Percentiles rank a stretch among this genome's conserved stretches.
Conservation (phyloP, 2,113 vertebrate species). For the Blennius ocellaris region DNA sequence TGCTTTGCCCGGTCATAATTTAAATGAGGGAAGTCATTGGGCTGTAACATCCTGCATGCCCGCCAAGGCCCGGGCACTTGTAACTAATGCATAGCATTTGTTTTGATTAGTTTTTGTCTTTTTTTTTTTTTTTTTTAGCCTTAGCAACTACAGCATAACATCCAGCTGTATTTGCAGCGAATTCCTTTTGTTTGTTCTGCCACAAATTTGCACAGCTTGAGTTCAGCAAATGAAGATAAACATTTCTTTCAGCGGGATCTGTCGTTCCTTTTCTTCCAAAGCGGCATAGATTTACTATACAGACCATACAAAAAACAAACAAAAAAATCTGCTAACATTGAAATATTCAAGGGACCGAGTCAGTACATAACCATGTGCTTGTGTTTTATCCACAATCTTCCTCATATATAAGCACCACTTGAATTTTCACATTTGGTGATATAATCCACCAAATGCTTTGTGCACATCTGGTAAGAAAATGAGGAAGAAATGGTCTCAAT, state of each 20-base stretch:
- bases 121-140: neutral
- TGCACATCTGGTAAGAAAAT: constrained; percentile 27
- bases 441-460: constrained; percentile 13
- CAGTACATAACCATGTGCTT: constrained; percentile 2
- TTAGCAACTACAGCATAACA: constrained; percentile 3
- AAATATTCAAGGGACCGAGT: constrained; percentile 15
- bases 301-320: no score
- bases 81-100: constrained; percentile 66
- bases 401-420: neutral
- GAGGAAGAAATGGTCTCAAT: constrained; percentile 13
- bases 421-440: constrained; percentile 9
- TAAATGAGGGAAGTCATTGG: constrained; percentile 71
- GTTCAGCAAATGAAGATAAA: constrained; percentile 46
- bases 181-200: constrained; percentile 31
- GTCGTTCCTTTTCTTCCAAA: constrained; percentile 26
- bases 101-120: constrained; percentile 65
- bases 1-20: constrained; percentile 57
- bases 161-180: constrained; percentile 38
- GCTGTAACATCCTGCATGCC: constrained; percentile 52
- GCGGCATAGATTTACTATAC: neutral
- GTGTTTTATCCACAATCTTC: neutral
- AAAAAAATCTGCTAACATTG: constrained; percentile 1
- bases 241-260: constrained; percentile 7
- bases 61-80: constrained; percentile 54
- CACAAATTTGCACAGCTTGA: constrained; percentile 36